Evolutionary conservation across 1,140 invertebrate species (phyloP).

Genomic region (Danaus melanippus): DNA sequence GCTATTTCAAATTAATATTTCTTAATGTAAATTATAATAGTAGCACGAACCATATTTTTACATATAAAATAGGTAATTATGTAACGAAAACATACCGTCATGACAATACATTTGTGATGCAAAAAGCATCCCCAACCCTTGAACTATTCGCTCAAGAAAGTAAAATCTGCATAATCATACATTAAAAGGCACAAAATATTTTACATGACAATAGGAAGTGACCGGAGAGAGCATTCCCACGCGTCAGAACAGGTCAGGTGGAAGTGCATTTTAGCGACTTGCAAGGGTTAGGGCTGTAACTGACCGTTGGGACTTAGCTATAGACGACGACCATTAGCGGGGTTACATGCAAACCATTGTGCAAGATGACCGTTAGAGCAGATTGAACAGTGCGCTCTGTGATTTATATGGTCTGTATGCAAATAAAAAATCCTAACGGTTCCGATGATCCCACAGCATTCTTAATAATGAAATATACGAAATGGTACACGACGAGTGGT

Average conservation of each 20-base stretch:
- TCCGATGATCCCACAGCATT: background rate
- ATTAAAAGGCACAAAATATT: constrained; percentile 40
- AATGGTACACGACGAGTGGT: too few relatives aligned
- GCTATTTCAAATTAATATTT: too few relatives aligned
- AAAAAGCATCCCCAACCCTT: constrained; percentile 40
- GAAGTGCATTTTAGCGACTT: constrained; percentile 45
- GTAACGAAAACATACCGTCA: constrained; percentile 20
- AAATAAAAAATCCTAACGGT: constrained; percentile 9
- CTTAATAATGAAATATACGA: too few relatives aligned
- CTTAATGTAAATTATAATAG: too few relatives aligned
- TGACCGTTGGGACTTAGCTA: constrained; percentile 30
- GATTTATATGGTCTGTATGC: constrained; percentile 22
- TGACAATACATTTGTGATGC: constrained; percentile 34
- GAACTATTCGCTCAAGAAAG: constrained; percentile 23
- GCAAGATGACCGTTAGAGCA: constrained; percentile 47
- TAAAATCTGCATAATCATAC: constrained; percentile 52
- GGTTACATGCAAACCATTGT: constrained; percentile 54
- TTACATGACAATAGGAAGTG: constrained; percentile 45
- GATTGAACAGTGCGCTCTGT: constrained; percentile 31
- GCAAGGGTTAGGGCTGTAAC: constrained; percentile 43
- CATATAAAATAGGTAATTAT: constrained; percentile 10
- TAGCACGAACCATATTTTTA: too few relatives aligned
- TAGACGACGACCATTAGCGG: constrained; percentile 34
- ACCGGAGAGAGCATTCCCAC: constrained; percentile 37
- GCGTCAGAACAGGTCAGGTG: constrained; percentile 39